Evolutionary conservation across 2,113 vertebrate species (phyloP), one percentile per base, ranked within the genome.

Genomic region (Gnathonemus longibarbis): DNA sequence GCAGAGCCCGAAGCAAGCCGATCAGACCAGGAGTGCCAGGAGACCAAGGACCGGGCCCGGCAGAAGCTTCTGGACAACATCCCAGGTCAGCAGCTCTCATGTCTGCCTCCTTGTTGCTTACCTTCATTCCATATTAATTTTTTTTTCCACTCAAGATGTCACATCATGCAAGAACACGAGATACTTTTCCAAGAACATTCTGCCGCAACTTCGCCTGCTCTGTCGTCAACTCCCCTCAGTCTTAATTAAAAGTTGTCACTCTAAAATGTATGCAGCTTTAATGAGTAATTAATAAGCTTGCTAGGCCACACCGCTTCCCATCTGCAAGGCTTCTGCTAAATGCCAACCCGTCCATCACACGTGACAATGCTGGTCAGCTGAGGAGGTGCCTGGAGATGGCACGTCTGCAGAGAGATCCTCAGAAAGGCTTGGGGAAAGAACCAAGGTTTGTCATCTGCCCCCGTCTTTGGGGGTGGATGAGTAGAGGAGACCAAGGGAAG

Each of bases 61-160:
- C 98, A 98, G 95, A 99, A 99, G 94, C 95, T 99, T 91, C 97
- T 99, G 88, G 98, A 99, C 93, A 99, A 99, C 94, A 98, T 99
- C 94, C 98, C 98, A 96, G 98, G 98, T 99, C 35, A n/a, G 87
- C 21, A 58, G 17, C 56, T 52, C 35, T 27, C 52, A 11, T 0
- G 17, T 1, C 53, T 8, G 24, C 27, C 85, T 35, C 8, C 52
- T 5, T 46, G 5, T 3, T 15, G 10, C 87, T 49, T 17, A 49
- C 49, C 10, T 27, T 42, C 83, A 24, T 24, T 48, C 19, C 35
- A 45, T 13, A 13, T 35, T 48, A 27, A 27, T 35, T 3, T 39
- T 35, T 10, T 56, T 56, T 21, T n/a, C n/a, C 85, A 53, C 84
- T 85, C 46, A 49, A 50, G 48, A 48, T 11, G 84, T n/a, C 27